phyloP scores from a whole-genome alignment of 2,797 vertebrate genomes.

The Cossypha polioptera region DNA sequence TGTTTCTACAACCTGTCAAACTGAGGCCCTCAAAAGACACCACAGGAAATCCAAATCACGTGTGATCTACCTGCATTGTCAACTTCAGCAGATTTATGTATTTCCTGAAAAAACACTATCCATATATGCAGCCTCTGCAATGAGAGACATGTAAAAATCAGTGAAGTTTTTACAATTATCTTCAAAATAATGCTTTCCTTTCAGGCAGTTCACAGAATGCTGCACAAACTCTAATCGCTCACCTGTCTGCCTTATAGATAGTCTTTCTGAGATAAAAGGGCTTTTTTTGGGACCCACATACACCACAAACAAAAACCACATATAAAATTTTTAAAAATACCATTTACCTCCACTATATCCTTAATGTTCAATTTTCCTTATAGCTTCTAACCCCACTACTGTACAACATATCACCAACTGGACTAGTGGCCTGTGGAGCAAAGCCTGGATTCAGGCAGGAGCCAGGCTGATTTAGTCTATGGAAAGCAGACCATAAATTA shows the following conservation, averaged over 20 bases:
- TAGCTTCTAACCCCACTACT: not conserved
- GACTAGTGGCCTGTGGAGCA: not conserved
- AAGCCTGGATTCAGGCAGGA: not conserved
- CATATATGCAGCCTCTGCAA: not conserved
- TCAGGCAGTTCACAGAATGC: not conserved
- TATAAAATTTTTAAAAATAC: rapidly evolving
- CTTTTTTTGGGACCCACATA: not conserved
- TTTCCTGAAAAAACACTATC: not conserved
- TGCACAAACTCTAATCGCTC: not conserved
- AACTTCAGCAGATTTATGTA: not conserved
- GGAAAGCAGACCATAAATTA: not conserved
- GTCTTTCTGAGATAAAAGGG: not conserved
- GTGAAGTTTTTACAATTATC: not conserved
- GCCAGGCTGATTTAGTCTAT: rapidly evolving
- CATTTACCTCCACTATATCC: not conserved
- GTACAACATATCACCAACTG: not conserved
- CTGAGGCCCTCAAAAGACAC: not conserved
- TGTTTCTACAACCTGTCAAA: not conserved
- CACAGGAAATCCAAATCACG: not conserved
- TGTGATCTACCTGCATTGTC: not conserved
- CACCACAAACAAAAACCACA: not conserved
- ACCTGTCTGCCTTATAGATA: not conserved
- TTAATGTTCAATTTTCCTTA: not conserved
- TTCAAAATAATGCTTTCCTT: not conserved
- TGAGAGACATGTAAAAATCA: not conserved